A percentile compares a stretch with the other conserved stretches of the same genome.
Conservation (phyloP, 2,113 vertebrate species). For the Eira barbara region DNA sequence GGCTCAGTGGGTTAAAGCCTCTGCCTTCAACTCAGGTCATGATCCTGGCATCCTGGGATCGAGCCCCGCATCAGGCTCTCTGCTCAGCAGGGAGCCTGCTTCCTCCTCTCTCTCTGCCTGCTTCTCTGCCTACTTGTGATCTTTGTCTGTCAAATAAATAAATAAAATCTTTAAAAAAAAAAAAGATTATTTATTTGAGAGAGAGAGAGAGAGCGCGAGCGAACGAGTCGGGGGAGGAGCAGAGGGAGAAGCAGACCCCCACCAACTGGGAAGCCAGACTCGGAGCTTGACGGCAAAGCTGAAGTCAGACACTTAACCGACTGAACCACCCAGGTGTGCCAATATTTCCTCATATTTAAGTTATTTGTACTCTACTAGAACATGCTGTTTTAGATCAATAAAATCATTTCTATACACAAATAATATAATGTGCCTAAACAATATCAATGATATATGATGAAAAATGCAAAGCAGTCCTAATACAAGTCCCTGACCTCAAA, state of each 20-base stretch:
- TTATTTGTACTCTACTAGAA: background rate
- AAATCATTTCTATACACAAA: background rate
- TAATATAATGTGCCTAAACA: background rate
- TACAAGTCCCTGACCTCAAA: background rate
- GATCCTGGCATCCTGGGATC: too few species aligned
- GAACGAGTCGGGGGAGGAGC: too few species aligned
- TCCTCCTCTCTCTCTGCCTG: too few species aligned
- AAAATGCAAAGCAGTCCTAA: background rate
- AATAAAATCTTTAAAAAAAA: too few species aligned
- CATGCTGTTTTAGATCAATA: background rate
- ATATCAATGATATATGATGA: background rate
- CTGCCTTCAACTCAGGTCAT: too few species aligned
- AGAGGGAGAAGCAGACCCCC: background rate
- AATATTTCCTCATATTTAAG: background rate
- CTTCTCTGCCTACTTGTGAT: too few species aligned
- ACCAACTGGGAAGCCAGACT: background rate
- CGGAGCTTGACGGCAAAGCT: background rate
- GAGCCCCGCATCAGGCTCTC: too few species aligned
- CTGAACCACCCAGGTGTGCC: background rate
- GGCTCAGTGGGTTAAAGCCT: too few species aligned
- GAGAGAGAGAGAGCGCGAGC: too few species aligned
- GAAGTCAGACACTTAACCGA: background rate
- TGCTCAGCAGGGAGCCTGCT: too few species aligned
- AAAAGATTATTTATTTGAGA: background rate
- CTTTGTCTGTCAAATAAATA: too few species aligned